Base-by-base conservation (phyloP, 2,888 invertebrate genomes). In the Drosophila lacicola region DNA sequence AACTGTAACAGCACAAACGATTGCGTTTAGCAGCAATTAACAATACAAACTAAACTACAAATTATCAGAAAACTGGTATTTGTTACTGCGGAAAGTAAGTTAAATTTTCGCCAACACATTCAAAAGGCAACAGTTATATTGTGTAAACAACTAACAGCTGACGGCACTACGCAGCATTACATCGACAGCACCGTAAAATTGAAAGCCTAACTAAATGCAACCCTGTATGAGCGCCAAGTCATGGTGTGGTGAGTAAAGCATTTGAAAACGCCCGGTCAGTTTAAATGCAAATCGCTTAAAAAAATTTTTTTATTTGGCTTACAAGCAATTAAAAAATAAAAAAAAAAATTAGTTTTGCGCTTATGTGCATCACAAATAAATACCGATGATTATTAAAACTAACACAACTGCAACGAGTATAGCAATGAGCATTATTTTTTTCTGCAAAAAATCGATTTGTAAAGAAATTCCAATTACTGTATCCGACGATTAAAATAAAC, bases 391-490 rank as follows among this genome's bases (percentile, higher is more conserved):
- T 58, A 91, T 69, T 78, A 91, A 78, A 66, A 91, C 74, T 81
- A 91, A 39, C 47, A 90, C 53, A 54, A 91, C 78, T 61, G 70
- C 77, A 37, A 86, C 71, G 62, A 88, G 80, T 73, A 91, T 90
- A 29, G 70, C 76, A 73, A 91, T 82, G 67, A 91, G 74, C 72
- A 89, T 88, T 65, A 91, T 83, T 71, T 91, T 91, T 88, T 90
- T 91, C 91, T 91, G 85, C 19, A 90, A 91, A 50, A 50, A 42
- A 49, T 21, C 37, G 4, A 13, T 2, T 47, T 11, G 10, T 19
- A 10, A 34, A 10, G 36, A 3, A 1, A 37, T 34, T 41, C n/a
- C 1, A 25, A 19, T 47, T 2, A 13, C 3, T 44, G 5, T 44
- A 34, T 39, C 9, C 41, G 34, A 29, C 29, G 29, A 29, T 29